These are phyloP conservation scores for Apostichopus parvimensis DNA, from an alignment of 35 echinoderm and acorn worm genomes.

Conservation along the genomic window DNA sequence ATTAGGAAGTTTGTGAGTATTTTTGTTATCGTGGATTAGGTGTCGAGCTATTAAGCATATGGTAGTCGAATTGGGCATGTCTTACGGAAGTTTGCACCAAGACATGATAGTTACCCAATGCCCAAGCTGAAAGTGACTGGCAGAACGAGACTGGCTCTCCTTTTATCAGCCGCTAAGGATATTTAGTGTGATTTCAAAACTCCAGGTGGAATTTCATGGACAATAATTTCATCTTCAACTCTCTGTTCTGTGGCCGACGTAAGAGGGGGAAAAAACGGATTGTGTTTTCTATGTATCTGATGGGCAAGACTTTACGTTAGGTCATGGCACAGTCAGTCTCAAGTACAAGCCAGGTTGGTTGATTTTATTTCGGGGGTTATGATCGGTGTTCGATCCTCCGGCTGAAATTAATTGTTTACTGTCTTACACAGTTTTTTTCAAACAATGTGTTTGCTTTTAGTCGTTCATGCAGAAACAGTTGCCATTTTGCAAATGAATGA, in stretches of 20 bases:
- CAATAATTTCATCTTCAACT: not conserved
- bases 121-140: not conserved
- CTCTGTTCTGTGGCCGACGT: not conserved
- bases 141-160: not conserved
- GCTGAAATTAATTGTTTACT: too few species aligned
- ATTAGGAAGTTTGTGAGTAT: not conserved
- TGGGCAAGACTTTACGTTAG: not conserved
- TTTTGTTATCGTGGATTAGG: slow-evolving; percentile 12
- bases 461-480: too few species aligned
- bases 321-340: slow-evolving; percentile 23
- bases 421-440: too few species aligned
- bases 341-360: not conserved
- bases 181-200: not conserved
- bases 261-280: not conserved
- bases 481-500: too few species aligned
- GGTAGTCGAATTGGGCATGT: not conserved
- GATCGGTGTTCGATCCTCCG: too few species aligned
- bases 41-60: not conserved
- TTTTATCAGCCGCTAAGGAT: not conserved
- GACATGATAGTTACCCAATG: not conserved
- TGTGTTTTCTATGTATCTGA: not conserved
- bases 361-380: not conserved
- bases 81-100: not conserved
- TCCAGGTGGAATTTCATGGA: not conserved
- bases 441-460: too few species aligned